Conservation (phyloP, 2,888 invertebrate species). For the Drosophila imparisetae region DNA sequence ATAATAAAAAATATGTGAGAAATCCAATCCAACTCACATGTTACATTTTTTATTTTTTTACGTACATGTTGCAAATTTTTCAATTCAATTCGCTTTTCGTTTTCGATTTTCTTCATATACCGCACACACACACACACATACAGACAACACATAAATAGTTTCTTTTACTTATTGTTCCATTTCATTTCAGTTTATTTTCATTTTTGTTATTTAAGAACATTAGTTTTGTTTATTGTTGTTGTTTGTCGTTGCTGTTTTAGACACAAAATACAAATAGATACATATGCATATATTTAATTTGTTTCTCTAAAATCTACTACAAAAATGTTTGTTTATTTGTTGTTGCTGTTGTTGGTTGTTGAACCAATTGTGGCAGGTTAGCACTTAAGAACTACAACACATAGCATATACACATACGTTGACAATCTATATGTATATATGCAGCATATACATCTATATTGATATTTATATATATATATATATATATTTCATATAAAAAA, state of each 20-base stretch:
- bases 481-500: constrained; percentile 67
- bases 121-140: neutral
- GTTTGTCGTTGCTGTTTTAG: constrained; percentile 49
- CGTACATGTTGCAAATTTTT: constrained; percentile 16
- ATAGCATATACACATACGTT: constrained; percentile 54
- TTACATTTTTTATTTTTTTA: constrained; percentile 2
- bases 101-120: constrained; percentile 29
- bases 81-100: constrained; percentile 22
- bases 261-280: constrained; percentile 72
- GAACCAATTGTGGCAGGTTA: constrained; percentile 61
- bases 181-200: constrained; percentile 43
- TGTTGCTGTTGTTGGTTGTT: constrained; percentile 24
- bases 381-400: constrained; percentile 70
- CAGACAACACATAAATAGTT: constrained; percentile 10
- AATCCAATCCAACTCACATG: constrained; percentile 19
- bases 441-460: constrained; percentile 39
- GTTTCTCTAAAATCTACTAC: constrained; percentile 66
- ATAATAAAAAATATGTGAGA: neutral
- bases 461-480: constrained; percentile 19
- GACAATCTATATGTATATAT: constrained; percentile 22
- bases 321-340: constrained; percentile 51
- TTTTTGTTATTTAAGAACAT: constrained; percentile 70
- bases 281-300: constrained; percentile 35
- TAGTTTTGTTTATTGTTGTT: constrained; percentile 40
- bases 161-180: constrained; percentile 39